These are phyloP conservation scores for Clavelina lepadiformis DNA, from an alignment of 23 tunicate species.

Conservation along the genomic window DNA sequence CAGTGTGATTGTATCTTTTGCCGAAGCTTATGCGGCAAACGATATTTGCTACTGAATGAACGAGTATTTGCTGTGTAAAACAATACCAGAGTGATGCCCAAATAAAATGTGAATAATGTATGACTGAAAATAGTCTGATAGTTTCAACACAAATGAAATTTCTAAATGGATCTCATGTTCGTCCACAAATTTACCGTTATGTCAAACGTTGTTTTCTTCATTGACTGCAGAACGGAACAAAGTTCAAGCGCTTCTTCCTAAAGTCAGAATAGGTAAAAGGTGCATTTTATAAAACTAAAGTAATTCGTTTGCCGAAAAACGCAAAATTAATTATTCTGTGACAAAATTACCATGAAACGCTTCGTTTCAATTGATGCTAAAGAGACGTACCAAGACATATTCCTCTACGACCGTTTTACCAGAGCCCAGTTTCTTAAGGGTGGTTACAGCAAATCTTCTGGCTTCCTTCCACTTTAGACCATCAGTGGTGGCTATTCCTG, in stretches of 20 bases:
- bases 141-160: too few relatives aligned
- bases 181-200: constrained; percentile 11
- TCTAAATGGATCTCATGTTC: neutral
- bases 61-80: constrained; percentile 37
- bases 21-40: constrained; percentile 35
- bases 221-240: constrained; percentile 22
- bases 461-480: constrained; percentile 45
- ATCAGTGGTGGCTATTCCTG: constrained; percentile 37
- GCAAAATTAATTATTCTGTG: too few relatives aligned
- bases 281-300: neutral
- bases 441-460: constrained; percentile 29
- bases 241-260: constrained; percentile 29
- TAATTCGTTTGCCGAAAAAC: neutral
- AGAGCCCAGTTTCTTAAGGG: constrained; percentile 29
- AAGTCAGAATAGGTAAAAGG: neutral
- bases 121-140: too few relatives aligned
- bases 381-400: constrained; percentile 18
- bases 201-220: constrained; percentile 9
- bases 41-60: constrained; percentile 46
- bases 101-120: too few relatives aligned
- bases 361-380: too few relatives aligned
- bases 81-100: too few relatives aligned
- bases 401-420: constrained; percentile 43
- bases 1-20: constrained; percentile 29
- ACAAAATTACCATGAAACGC: too few relatives aligned